These are phyloP conservation scores for Emydocephalus ijimae DNA, from an alignment of 2,113 vertebrate genomes.

Conservation along the genomic window DNA sequence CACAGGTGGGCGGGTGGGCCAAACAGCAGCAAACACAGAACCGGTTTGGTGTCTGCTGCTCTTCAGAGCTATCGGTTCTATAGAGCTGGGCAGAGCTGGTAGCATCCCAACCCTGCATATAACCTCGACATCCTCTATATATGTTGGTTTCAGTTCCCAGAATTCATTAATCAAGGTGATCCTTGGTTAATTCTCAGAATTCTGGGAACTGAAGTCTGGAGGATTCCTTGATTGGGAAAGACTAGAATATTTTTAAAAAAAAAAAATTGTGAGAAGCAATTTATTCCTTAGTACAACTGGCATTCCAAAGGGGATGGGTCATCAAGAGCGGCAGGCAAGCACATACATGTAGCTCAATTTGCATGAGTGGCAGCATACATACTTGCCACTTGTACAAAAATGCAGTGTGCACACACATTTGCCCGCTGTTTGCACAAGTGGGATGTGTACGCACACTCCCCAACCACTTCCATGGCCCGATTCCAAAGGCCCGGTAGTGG, in stretches of 20 bases:
- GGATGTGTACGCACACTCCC: background rate
- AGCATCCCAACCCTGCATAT: background rate
- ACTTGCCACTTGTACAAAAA: background rate
- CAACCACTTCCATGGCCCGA: too few species aligned
- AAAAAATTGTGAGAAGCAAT: background rate
- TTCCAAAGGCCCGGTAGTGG: background rate
- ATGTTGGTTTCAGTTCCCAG: background rate
- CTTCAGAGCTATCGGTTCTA: too few species aligned
- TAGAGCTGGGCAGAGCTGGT: too few species aligned
- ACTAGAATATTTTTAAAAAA: background rate
- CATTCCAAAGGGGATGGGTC: background rate
- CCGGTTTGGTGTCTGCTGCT: too few species aligned
- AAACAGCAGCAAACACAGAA: too few species aligned
- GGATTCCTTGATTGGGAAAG: background rate
- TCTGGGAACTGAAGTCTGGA: background rate
- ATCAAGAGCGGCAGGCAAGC: background rate
- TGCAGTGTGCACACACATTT: background rate
- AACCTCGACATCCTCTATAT: background rate
- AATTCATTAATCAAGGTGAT: background rate
- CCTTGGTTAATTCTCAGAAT: background rate
- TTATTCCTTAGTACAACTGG: background rate
- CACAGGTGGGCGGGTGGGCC: too few species aligned
- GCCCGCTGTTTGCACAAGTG: background rate
- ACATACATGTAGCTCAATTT: background rate
- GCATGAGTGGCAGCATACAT: background rate